Evolutionary conservation across 2,797 vertebrate genomes (phyloP).

Genomic region (Lycodopsis pacificus): DNA sequence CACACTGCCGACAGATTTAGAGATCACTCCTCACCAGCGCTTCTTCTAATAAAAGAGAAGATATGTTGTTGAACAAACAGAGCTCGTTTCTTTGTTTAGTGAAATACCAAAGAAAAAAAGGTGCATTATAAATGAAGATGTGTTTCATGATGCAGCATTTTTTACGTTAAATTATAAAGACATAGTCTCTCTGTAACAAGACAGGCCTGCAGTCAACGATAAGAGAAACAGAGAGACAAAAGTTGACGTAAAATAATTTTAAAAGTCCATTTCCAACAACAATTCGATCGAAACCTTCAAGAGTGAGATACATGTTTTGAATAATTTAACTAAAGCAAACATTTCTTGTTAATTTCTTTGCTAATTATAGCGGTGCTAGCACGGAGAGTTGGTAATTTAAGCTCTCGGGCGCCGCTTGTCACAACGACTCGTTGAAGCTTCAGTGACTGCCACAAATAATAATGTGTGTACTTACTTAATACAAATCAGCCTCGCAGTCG

Average conservation of each 20-base stretch:
- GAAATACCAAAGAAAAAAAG: background rate
- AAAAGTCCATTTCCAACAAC: conserved; percentile 54
- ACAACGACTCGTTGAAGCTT: conserved; percentile 77
- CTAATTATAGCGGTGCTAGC: conserved; percentile 87
- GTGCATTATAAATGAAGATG: background rate
- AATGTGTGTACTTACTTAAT: conserved; percentile 69
- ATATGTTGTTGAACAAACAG: background rate
- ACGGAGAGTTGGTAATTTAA: conserved; percentile 83
- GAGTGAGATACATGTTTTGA: conserved; percentile 90
- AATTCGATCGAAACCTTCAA: conserved; percentile 88
- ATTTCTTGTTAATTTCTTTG: conserved; percentile 87
- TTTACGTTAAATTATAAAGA: background rate
- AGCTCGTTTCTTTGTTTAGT: background rate
- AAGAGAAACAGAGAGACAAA: conserved; percentile 27
- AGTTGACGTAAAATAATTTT: conserved; percentile 24
- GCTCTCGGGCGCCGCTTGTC: conserved; percentile 81
- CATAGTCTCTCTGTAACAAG: background rate
- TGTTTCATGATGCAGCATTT: background rate
- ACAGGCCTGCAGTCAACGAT: background rate
- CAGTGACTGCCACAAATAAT: conserved; percentile 59
- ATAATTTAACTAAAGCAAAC: conserved; percentile 92
- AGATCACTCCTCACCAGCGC: background rate
- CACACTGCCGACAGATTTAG: background rate
- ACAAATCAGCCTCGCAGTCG: conserved; percentile 72
- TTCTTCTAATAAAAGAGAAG: background rate